Evolutionary conservation across 2,113 vertebrate species (phyloP).

Genomic region (Megatriorchis doriae): DNA sequence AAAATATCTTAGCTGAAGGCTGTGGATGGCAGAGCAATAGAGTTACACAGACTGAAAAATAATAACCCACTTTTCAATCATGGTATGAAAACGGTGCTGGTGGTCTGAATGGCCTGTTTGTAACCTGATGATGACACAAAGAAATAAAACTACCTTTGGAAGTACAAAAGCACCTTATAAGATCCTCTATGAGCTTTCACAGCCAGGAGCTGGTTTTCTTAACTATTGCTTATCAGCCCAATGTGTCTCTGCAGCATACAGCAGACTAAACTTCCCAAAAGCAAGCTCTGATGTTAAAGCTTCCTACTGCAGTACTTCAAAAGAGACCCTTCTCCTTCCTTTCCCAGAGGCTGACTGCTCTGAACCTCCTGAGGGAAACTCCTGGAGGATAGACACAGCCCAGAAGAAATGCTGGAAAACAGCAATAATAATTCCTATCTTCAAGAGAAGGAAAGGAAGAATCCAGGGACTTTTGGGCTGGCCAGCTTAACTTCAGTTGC

Average conservation of each 20-base stretch:
- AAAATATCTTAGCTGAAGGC: slow-evolving; percentile 18
- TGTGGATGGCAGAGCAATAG: neutral
- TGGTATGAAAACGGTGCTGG: neutral
- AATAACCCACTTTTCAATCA: neutral
- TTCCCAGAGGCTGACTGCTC: neutral
- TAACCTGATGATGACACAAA: neutral
- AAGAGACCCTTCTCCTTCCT: neutral
- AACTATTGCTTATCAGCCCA: neutral
- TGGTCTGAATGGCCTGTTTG: neutral
- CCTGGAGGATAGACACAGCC: neutral
- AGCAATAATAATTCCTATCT: neutral
- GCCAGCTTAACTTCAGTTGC: neutral
- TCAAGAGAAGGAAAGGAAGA: neutral
- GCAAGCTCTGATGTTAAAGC: neutral
- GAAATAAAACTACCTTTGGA: neutral
- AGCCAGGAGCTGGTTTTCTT: neutral
- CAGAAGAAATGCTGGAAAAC: neutral
- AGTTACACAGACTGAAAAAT: neutral
- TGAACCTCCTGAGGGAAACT: neutral
- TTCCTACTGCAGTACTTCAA: neutral
- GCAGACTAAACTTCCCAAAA: neutral
- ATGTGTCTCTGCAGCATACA: neutral
- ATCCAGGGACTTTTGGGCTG: neutral
- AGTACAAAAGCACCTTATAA: neutral
- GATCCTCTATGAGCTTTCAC: neutral